Conservation (phyloP, 2,888 invertebrate genomes). For the Drosophila paramelanica region DNA sequence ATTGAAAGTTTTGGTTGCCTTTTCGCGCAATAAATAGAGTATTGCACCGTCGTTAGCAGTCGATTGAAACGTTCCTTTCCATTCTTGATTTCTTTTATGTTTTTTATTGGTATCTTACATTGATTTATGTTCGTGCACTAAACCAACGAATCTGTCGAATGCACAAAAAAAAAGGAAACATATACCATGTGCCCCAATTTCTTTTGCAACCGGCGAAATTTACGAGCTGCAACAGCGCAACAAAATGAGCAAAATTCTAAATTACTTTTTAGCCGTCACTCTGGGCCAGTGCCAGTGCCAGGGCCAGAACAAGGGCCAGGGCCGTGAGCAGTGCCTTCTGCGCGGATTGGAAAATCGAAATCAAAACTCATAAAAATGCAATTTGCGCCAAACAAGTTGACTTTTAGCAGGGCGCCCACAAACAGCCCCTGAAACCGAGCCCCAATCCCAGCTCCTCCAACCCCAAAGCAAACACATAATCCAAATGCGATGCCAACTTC, state of each 20-base stretch:
- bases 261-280: constrained; percentile 55
- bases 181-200: constrained; percentile 47
- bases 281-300: constrained; percentile 14
- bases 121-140: constrained; percentile 63
- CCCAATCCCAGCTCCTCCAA: constrained; percentile 1
- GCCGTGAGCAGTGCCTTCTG: constrained; percentile 20
- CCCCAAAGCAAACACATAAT: constrained; percentile 13
- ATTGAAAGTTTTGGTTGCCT: too few relatives aligned
- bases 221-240: constrained; percentile 43
- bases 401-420: constrained; percentile 41
- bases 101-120: constrained; percentile 31
- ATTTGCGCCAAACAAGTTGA: constrained; percentile 69
- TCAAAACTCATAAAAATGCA: constrained; percentile 78
- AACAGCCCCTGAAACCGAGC: constrained; percentile 13
- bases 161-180: constrained; percentile 22
- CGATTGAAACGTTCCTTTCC: neutral
- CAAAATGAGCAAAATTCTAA: constrained; percentile 62
- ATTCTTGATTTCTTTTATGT: constrained; percentile 16
- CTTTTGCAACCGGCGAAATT: constrained; percentile 38
- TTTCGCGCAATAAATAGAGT: neutral
- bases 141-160: constrained; percentile 46
- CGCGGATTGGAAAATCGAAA: constrained; percentile 62
- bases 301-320: constrained; percentile 4
- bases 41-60: neutral
- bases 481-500: constrained; percentile 31